Evolutionary conservation across 2,888 invertebrate genomes (phyloP).

Genomic region (Zygothrica quintamaculata): DNA sequence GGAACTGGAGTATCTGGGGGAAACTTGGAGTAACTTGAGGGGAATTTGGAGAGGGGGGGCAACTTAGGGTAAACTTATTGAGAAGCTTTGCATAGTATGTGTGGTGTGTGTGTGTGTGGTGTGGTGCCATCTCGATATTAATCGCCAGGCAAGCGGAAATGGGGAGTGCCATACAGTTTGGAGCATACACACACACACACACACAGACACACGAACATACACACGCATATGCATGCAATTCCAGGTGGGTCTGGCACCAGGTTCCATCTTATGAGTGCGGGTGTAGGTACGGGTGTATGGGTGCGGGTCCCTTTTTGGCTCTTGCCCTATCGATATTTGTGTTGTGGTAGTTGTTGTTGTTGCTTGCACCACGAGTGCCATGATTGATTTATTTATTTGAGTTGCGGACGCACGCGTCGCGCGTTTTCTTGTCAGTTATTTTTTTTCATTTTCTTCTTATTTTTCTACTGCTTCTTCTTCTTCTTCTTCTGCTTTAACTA

Average conservation of each 20-base stretch:
- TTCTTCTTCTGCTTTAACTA: conserved; percentile 2
- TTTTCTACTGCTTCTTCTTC: conserved; percentile 11
- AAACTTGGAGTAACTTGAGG: not conserved
- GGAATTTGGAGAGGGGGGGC: no score
- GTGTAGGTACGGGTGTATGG: conserved; percentile 4
- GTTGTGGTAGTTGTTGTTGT: conserved; percentile 20
- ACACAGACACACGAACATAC: no score
- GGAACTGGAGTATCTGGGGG: not conserved
- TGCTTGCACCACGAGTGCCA: conserved; percentile 51
- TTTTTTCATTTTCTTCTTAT: not conserved
- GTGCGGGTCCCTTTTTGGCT: conserved; percentile 15
- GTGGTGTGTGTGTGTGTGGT: not conserved
- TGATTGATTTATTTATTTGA: conserved; percentile 81
- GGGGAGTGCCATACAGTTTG: conserved; percentile 63
- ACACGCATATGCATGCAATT: no score
- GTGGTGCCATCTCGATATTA: conserved; percentile 62
- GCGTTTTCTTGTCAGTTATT: conserved; percentile 19
- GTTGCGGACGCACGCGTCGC: conserved; percentile 62
- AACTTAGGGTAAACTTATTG: no score
- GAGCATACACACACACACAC: conserved; percentile 6
- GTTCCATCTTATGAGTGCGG: conserved; percentile 17
- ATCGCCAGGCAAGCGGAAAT: conserved; percentile 75
- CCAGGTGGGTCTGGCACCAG: conserved; percentile 34
- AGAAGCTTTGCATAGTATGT: not conserved
- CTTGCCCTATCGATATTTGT: conserved; percentile 21